phyloP scores from a whole-genome alignment of 2,888 invertebrate species.

The Brachyopa scutellaris region DNA sequence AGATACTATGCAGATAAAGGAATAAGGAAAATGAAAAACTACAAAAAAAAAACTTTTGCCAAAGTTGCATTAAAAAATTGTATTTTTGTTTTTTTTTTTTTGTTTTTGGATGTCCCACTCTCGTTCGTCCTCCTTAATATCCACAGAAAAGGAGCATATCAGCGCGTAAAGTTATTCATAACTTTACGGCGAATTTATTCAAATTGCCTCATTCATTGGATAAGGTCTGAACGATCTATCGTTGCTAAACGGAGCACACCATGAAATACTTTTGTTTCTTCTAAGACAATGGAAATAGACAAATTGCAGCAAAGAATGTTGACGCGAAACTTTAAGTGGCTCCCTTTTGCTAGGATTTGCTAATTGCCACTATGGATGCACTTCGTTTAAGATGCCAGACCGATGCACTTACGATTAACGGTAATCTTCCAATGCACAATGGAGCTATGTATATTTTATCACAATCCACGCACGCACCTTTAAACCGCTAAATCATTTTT shows the following conservation, averaged over 20 bases:
- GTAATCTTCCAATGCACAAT: constrained; percentile 16
- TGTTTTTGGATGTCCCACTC: constrained; percentile 2
- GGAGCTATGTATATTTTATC: background rate
- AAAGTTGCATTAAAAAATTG: constrained; percentile 60
- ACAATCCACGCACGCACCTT: constrained; percentile 3
- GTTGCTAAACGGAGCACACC: constrained; percentile 16
- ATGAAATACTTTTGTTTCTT: constrained; percentile 19
- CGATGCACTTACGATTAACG: constrained; percentile 26
- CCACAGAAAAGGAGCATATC: constrained; percentile 57
- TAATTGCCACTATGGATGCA: constrained; percentile 4
- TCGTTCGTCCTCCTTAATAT: constrained; percentile 47
- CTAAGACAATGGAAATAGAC: constrained; percentile 2
- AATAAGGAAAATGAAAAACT: background rate
- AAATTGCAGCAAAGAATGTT: constrained; percentile 1
- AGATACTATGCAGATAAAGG: constrained; percentile 39
- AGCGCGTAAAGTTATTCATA: constrained; percentile 65
- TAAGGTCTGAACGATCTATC: constrained; percentile 43
- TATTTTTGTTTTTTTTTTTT: constrained; percentile 10
- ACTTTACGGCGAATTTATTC: constrained; percentile 68
- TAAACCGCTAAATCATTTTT: constrained; percentile 28
- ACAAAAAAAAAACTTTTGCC: constrained; percentile 40
- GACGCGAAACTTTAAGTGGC: constrained; percentile 13
- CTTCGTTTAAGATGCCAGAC: background rate
- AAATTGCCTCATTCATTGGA: constrained; percentile 53
- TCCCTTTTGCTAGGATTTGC: background rate